Base-by-base conservation (phyloP, 2,113 vertebrate species). In the Nansenia antarctica region DNA sequence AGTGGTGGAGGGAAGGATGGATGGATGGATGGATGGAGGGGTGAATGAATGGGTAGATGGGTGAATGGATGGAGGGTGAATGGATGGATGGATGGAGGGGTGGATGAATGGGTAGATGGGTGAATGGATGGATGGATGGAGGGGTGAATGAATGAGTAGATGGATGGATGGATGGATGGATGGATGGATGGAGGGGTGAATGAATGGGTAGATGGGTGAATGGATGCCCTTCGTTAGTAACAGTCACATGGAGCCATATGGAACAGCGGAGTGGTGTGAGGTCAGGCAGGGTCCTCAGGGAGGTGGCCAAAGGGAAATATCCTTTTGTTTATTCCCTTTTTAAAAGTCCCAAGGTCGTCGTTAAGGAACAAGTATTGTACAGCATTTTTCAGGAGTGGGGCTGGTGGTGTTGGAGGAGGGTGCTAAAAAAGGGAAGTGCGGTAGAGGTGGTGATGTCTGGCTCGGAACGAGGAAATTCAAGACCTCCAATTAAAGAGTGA, bases 401-500 rank as follows among this genome's bases (percentile, higher is more conserved):
- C 27, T 52, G 52, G 29, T 31, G 42, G 32, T 59, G 52, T 24
- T 24, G 37, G 30, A 5, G 58, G 64, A 73, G 73, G 76, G 80
- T 74, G 75, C 80, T 82, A 73, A 81, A 35, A 62, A 52, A 65
- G 26, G 54, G 53, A 30, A 66, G 54, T 26, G 47, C 39, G 61
- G 58, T 31, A n/a, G 31, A 79, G 37, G 60, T 74, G 76, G 82
- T 61, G 73, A 75, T 75, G 74, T 57, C 75, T 82, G 85, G 83
- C 72, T 72, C 20, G 69, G 74, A n/a, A 77, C 69, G 61, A 55
- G 67, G 83, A 87, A 88, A 88, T 79, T 87, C 77, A 88, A 88
- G 78, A 73, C 78, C 72, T 77, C 77, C 88, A 81, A 82, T 86
- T 91, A 88, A 83, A 86, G 53, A 45, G 59, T 82, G 84, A 89